Evolutionary conservation across 2,113 vertebrate genomes (phyloP).

Genomic region (Fregata magnificens): DNA sequence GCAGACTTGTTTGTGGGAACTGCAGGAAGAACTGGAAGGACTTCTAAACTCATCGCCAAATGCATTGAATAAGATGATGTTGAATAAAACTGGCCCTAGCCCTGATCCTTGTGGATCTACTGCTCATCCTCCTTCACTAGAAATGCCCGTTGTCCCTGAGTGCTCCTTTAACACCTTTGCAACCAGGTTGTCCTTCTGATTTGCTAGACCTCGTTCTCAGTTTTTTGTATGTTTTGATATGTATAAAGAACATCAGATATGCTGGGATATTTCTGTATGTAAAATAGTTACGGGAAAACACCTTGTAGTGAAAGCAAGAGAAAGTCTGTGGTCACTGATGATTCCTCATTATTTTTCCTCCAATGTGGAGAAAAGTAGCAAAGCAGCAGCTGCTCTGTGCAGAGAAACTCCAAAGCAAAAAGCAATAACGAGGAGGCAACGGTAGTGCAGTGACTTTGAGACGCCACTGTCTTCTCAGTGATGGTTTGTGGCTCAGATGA

Average conservation of each 20-base stretch:
- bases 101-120: neutral
- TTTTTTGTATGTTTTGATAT: neutral
- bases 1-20: neutral
- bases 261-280: neutral
- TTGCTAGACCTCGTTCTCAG: neutral
- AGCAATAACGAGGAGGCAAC: neutral
- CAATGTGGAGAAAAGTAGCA: neutral
- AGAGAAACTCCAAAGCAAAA: neutral
- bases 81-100: neutral
- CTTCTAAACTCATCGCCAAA: neutral
- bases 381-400: neutral
- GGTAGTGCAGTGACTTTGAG: neutral
- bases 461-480: rapidly evolving
- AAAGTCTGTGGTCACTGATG: neutral
- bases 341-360: neutral
- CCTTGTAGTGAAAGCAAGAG: neutral
- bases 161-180: neutral
- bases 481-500: neutral
- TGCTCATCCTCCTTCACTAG: neutral
- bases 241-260: neutral
- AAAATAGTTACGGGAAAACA: neutral
- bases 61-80: neutral
- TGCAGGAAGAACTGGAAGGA: neutral
- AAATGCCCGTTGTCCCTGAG: neutral
- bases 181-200: neutral